Evolutionary conservation across 2,888 invertebrate species (phyloP), one percentile per base, ranked within the genome.

Genomic region (Nebria brevicollis): DNA sequence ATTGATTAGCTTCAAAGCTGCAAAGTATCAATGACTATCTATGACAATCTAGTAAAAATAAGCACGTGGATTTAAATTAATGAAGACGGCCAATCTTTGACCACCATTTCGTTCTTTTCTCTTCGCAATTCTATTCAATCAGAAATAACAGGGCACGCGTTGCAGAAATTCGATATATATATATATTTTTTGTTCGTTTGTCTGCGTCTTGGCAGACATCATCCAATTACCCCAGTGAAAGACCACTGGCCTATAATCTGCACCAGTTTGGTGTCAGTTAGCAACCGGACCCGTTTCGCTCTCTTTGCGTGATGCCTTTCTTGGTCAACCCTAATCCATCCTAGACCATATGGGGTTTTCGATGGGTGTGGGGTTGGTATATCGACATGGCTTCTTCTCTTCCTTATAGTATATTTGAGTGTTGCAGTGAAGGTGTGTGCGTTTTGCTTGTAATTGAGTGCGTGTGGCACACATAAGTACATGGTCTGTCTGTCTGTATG

Each of bases 211-310:
- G 73, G 25, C 25, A 80, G 80, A 75, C 80, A 80, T 80, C 75
- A 80, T 80, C 80, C 80, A 80, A 80, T 80, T 80, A 80, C 75
- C 75, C 70, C 75, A 73, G 54, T 70, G 25, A 74, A 75, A 80
- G 74, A 74, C 80, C 80, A 80, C 68, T 80, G 80, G 80, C 80
- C 80, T 80, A 80, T 80, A 80, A 80, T 80, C 80, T 75, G 79
- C 74, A 66, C 75, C 54, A 74, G 75, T 72, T 79, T 75, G 79
- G 79, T 79, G 79, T 79, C 79, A 79, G 80, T 75, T 75, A 80
- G 80, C 65, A 75, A 54, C 54, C 54, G 8, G 11, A 34, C 13
- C 54, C 13, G 54, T 54, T 8, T 54, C 11, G 8, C 54, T 54
- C 2, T 54, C 11, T 54, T 8, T 54, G 54, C 13, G 54, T 54